phyloP scores from a whole-genome alignment of 2,888 invertebrate species.

The Salpingus planirostris region DNA sequence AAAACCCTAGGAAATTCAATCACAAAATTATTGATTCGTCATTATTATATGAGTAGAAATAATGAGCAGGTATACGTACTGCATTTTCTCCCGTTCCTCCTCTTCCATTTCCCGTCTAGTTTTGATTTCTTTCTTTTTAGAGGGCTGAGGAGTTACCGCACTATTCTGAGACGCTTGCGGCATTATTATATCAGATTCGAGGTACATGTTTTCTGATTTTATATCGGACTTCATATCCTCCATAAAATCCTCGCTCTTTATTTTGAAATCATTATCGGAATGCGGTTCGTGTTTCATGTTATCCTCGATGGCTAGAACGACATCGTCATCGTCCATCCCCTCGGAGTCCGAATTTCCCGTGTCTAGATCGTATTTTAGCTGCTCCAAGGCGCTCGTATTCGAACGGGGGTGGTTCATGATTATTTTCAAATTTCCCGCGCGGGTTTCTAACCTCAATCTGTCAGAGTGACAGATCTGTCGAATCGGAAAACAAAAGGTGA shows the following conservation, averaged over 20 bases:
- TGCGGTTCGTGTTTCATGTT: slow-evolving; percentile 10
- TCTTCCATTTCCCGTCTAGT: slow-evolving; percentile 81
- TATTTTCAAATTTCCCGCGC: too few relatives aligned
- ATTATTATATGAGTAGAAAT: too few relatives aligned
- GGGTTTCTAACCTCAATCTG: too few relatives aligned
- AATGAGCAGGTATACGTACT: slow-evolving; percentile 59
- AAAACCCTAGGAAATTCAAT: slow-evolving; percentile 59
- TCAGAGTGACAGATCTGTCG: too few relatives aligned
- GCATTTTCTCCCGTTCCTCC: slow-evolving; percentile 93
- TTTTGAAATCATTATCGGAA: not conserved
- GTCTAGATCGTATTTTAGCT: slow-evolving; percentile 31
- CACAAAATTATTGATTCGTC: too few relatives aligned
- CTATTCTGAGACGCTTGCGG: slow-evolving; percentile 31
- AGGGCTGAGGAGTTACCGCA: slow-evolving; percentile 25
- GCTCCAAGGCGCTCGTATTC: slow-evolving; percentile 23
- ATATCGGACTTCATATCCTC: slow-evolving; percentile 8
- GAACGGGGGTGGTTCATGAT: not conserved
- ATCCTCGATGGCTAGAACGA: slow-evolving; percentile 31
- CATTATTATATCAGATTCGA: slow-evolving; percentile 34
- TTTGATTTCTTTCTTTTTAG: slow-evolving; percentile 56
- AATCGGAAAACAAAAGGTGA: too few relatives aligned
- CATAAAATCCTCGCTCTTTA: not conserved
- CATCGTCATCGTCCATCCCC: slow-evolving; percentile 31
- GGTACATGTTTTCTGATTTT: slow-evolving; percentile 22
- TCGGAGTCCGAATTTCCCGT: slow-evolving; percentile 35